Evolutionary conservation across 2,113 vertebrate genomes (phyloP), one percentile per base, ranked within the genome.

Genomic region (Buteo buteo): DNA sequence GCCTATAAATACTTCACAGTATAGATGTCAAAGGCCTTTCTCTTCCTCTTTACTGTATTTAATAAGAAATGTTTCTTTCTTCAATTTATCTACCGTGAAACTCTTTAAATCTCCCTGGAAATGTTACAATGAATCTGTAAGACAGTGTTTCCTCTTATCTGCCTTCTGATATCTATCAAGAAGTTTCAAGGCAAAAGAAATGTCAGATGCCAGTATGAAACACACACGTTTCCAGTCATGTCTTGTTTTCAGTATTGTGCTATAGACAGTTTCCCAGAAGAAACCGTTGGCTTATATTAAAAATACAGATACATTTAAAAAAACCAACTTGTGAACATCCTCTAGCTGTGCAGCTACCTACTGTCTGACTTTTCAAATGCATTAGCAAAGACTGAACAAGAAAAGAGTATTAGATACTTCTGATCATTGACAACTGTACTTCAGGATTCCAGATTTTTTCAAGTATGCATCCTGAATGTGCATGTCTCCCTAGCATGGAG

Each of bases 171-270:
- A 92, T 9, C 67, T 25, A 74, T 20, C 32, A 55, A 52, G 74
- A 94, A 94, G 54, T 90, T 88, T 92, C 91, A 95, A 86, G 87
- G 84, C 94, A 90, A 86, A 90, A 82, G 78, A 77, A 91, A 66
- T 45, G 13, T 91, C 78, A 96, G 69, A 92, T 90, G 83, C 64
- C 86, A 61, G 40, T 82, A 77, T 57, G 65, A 90, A 94, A 87
- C 58, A 82, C 47, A 79, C 29, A 70, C 4, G 0, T 49, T 50
- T 90, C 36, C 11, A 90, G 58, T 88, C 86, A 93, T 97, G 90
- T 86, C 64, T 83, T 55, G 59, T 80, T 93, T 85, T 96, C 87
- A 86, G 81, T 88, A 88, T 96, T 97, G 96, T 97, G 97, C 97
- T 97, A 95, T 88, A 90, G 50, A 59, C 65, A 79, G 38, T 90